phyloP scores from a whole-genome alignment of 2,888 invertebrate genomes.

The Tachystola acroxantha region DNA sequence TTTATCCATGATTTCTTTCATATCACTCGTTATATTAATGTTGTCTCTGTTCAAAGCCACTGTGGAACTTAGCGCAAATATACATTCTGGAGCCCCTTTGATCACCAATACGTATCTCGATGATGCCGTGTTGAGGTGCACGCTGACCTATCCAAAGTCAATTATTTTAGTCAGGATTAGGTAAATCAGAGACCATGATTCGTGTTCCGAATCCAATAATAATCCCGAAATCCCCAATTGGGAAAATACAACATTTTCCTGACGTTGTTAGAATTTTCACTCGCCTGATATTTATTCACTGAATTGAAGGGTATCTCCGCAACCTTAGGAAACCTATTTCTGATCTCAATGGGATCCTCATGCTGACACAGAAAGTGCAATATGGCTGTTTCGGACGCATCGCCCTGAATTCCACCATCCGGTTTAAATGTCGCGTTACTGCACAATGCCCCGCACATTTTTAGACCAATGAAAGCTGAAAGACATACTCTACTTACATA shows the following conservation, averaged over 20 bases:
- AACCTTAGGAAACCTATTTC: conserved; percentile 88
- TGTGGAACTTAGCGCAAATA: conserved; percentile 89
- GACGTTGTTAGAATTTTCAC: no score
- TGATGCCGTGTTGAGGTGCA: conserved; percentile 88
- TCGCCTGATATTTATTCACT: conserved; percentile 91
- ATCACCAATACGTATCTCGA: conserved; percentile 90
- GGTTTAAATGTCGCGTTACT: conserved; percentile 95
- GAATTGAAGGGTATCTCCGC: conserved; percentile 97
- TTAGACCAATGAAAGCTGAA: conserved; percentile 86
- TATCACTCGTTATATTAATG: conserved; percentile 48
- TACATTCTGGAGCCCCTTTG: conserved; percentile 98
- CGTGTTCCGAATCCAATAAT: no score
- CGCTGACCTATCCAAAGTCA: conserved; percentile 63
- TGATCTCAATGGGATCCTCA: conserved; percentile 86
- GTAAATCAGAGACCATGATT: no score
- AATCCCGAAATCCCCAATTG: no score
- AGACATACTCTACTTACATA: no score
- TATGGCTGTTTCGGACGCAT: conserved; percentile 95
- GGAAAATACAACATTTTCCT: no score
- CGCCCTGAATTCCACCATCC: conserved; percentile 88
- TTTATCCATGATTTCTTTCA: conserved; percentile 36
- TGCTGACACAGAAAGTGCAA: conserved; percentile 82
- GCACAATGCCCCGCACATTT: conserved; percentile 95
- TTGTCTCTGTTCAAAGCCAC: conserved; percentile 89
- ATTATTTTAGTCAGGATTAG: no score